Percentiles rank a stretch among this genome's conserved stretches.
Conservation (phyloP, 2,113 vertebrate species). For the Loxodonta africana region DNA sequence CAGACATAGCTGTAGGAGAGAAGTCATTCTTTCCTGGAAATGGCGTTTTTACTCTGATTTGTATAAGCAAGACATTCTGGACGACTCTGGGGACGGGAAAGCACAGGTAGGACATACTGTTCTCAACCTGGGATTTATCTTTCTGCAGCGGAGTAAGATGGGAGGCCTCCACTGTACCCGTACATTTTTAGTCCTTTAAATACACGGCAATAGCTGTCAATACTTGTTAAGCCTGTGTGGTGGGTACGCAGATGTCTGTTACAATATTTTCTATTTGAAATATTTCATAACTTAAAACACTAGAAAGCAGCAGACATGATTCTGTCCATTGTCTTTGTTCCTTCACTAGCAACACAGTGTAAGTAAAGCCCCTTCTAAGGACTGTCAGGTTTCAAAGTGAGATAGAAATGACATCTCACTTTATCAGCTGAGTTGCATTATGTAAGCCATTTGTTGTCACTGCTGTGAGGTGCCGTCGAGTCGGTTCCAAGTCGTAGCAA, state of each 20-base stretch:
- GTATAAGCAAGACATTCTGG: background rate
- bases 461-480: too few species aligned
- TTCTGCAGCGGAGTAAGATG: background rate
- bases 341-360: background rate
- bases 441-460: background rate
- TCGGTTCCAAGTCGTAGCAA: too few species aligned
- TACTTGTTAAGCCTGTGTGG: background rate
- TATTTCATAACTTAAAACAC: background rate
- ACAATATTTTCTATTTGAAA: background rate
- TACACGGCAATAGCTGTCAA: too few species aligned
- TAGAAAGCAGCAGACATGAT: background rate
- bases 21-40: background rate
- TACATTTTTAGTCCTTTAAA: background rate
- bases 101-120: too few species aligned
- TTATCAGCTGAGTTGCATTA: background rate
- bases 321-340: background rate
- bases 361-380: background rate
- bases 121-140: too few species aligned
- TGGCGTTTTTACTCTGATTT: background rate
- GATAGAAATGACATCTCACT: background rate
- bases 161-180: background rate
- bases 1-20: fast-evolving
- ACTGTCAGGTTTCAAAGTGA: background rate
- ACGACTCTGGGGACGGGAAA: background rate
- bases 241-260: background rate